Evolutionary conservation across 2,113 vertebrate genomes (phyloP).

Genomic region (Colistium nudipinnis): DNA sequence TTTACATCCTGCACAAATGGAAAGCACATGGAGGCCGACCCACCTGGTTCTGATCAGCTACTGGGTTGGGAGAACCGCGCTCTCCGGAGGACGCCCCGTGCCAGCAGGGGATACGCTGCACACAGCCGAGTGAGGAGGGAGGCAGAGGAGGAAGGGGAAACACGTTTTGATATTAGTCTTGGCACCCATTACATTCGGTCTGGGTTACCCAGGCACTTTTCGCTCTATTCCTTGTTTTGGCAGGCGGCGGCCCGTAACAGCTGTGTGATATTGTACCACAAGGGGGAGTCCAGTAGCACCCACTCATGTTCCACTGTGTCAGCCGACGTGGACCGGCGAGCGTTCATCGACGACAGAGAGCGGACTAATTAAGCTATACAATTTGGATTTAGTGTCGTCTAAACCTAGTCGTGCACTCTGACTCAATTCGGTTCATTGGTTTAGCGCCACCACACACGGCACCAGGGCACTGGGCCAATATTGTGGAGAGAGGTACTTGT

Average conservation of each 20-base stretch:
- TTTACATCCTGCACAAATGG: constrained; percentile 82
- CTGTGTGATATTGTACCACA: constrained; percentile 59
- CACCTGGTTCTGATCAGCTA: constrained; percentile 85
- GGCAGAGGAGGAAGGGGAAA: constrained; percentile 41
- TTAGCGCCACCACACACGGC: too few species aligned
- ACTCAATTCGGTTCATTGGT: too few species aligned
- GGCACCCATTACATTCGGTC: constrained; percentile 60
- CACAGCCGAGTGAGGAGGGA: constrained; percentile 39
- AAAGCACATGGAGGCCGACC: constrained; percentile 80
- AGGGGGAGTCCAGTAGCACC: constrained; percentile 70
- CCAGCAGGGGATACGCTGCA: constrained; percentile 57
- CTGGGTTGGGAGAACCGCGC: constrained; percentile 72
- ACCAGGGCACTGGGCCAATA: too few species aligned
- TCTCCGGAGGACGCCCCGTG: constrained; percentile 48
- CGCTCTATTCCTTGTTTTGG: constrained; percentile 32
- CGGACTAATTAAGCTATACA: not conserved
- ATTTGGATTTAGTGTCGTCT: too few species aligned
- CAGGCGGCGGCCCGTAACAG: constrained; percentile 31
- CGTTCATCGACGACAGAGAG: not conserved
- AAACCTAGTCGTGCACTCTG: too few species aligned
- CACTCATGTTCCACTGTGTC: constrained; percentile 11
- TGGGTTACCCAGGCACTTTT: constrained; percentile 40
- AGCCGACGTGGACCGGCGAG: constrained; percentile 2
- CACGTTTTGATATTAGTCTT: constrained; percentile 62
- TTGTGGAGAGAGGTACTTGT: too few species aligned